These are phyloP conservation scores for Paedocypris sp. DNA, from an alignment of 2,113 vertebrate genomes.

Conservation along the genomic window DNA sequence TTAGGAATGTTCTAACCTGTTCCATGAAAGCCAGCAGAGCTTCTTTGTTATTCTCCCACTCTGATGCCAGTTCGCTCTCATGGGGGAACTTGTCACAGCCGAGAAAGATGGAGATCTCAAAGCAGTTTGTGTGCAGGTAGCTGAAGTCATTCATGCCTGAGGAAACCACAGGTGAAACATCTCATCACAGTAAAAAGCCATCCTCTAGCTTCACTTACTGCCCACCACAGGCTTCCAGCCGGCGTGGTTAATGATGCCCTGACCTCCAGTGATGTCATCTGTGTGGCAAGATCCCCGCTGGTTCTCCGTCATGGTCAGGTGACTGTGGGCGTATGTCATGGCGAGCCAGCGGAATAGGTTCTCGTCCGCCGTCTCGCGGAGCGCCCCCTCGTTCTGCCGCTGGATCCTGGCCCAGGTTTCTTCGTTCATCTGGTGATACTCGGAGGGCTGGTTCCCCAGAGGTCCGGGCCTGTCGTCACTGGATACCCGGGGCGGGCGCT, in stretches of 20 bases:
- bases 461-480: neutral
- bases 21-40: conserved; percentile 96
- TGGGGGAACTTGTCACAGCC: conserved; percentile 97
- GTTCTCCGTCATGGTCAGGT: conserved; percentile 87
- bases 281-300: conserved; percentile 83
- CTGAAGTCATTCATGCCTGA: conserved; percentile 99
- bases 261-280: conserved; percentile 89
- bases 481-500: conserved; percentile 46
- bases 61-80: conserved; percentile 79
- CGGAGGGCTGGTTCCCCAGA: neutral
- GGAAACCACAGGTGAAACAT: conserved; percentile 28
- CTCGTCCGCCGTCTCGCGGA: conserved; percentile 64
- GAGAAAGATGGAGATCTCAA: conserved; percentile 92
- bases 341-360: conserved; percentile 94
- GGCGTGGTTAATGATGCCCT: conserved; percentile 88
- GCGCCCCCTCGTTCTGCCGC: conserved; percentile 54
- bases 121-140: conserved; percentile 96
- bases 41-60: conserved; percentile 98
- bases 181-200: neutral
- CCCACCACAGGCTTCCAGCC: conserved; percentile 94
- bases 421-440: conserved; percentile 38
- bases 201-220: conserved; percentile 60
- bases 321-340: conserved; percentile 89
- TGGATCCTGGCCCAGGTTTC: conserved; percentile 64
- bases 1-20: conserved; percentile 67